Evolutionary conservation across 23 tunicate genomes (phyloP).

Genomic region (Corella eumyota): DNA sequence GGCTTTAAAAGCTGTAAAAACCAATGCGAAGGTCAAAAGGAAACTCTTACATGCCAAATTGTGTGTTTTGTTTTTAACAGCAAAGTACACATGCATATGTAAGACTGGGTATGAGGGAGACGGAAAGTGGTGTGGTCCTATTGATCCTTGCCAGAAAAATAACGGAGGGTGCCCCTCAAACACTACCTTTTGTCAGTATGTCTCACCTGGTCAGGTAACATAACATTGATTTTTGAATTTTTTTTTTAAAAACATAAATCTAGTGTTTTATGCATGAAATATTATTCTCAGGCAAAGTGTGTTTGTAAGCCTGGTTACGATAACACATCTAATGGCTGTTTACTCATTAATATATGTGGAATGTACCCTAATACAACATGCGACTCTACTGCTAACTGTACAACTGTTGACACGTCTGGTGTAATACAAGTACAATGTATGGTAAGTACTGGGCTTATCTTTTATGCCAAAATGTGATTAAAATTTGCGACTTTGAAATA

Average conservation of each 20-base stretch:
- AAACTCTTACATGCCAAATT: not conserved
- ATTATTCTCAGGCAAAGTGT: constrained; percentile 21
- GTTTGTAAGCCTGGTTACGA: constrained; percentile 37
- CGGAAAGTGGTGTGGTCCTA: constrained; percentile 55
- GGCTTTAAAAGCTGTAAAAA: too few species aligned
- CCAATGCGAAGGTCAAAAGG: too few species aligned
- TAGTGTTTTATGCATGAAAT: too few species aligned
- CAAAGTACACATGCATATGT: constrained; percentile 35
- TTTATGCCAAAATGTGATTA: too few species aligned
- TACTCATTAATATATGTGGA: constrained; percentile 47
- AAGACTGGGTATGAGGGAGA: constrained; percentile 47
- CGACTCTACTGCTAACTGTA: constrained; percentile 39
- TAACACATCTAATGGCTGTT: constrained; percentile 23
- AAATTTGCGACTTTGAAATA: too few species aligned
- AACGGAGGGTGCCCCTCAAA: constrained; percentile 43
- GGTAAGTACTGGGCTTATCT: too few species aligned
- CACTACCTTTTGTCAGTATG: constrained; percentile 32
- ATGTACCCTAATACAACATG: constrained; percentile 44
- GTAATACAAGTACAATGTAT: constrained; percentile 28
- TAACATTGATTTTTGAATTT: not conserved
- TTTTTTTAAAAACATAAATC: too few species aligned
- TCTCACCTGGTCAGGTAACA: constrained; percentile 59
- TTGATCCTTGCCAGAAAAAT: constrained; percentile 76
- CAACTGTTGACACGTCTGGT: constrained; percentile 28
- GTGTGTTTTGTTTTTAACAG: constrained; percentile 7